These are phyloP conservation scores for Thaumatotibia leucotreta DNA, from an alignment of 1,140 invertebrate species.

Conservation along the genomic window DNA sequence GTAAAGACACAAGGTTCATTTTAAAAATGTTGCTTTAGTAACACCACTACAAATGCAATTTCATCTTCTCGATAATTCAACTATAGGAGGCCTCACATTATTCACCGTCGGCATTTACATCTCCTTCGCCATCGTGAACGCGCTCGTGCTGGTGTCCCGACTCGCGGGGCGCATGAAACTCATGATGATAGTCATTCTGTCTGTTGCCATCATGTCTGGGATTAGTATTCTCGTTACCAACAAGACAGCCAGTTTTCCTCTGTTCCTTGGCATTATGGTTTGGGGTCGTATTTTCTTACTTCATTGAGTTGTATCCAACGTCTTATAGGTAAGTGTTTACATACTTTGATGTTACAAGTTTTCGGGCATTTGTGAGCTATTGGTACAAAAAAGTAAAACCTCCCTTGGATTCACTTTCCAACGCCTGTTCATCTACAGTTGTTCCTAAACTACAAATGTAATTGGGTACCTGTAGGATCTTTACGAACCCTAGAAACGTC, in stretches of 20 bases:
- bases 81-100: not conserved
- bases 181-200: constrained; percentile 15
- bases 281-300: constrained; percentile 32
- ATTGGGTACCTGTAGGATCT: no score
- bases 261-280: constrained; percentile 22
- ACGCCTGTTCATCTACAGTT: no score
- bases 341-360: not conserved
- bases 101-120: not conserved
- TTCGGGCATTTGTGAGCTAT: not conserved
- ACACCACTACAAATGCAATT: no score
- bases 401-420: not conserved
- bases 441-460: no score
- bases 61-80: no score
- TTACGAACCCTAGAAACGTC: no score
- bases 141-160: constrained; percentile 13
- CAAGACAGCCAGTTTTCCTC: constrained; percentile 19
- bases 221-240: constrained; percentile 9
- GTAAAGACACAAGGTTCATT: no score
- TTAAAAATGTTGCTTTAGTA: no score
- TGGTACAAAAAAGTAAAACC: not conserved
- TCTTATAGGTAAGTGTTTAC: constrained; percentile 28
- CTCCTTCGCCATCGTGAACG: constrained; percentile 17
- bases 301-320: constrained; percentile 36
- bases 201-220: not conserved
- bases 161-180: constrained; percentile 21